Evolutionary conservation across 2,113 vertebrate species (phyloP).

Genomic region (Acanthochromis polyacanthus): DNA sequence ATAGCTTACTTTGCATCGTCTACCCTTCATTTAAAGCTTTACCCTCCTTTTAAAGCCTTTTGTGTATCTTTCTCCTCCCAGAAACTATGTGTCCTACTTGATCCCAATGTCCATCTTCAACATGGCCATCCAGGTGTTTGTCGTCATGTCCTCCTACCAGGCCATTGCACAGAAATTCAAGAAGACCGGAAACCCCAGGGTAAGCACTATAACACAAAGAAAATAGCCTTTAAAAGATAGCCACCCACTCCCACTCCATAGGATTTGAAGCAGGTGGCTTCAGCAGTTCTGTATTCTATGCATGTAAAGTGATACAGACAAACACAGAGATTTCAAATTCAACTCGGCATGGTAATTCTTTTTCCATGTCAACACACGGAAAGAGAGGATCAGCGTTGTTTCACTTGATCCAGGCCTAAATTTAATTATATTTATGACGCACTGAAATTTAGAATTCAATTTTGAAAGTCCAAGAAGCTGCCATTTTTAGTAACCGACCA

Average conservation of each 20-base stretch:
- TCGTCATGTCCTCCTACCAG: slow-evolving; percentile 90
- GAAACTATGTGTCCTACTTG: slow-evolving; percentile 93
- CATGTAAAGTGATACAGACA: not conserved
- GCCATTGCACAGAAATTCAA: slow-evolving; percentile 92
- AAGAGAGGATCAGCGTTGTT: not conserved
- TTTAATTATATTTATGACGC: not conserved
- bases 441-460: not conserved
- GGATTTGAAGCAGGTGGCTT: not conserved
- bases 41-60: not conserved
- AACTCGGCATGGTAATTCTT: not conserved
- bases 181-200: slow-evolving; percentile 88
- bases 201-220: slow-evolving; percentile 64
- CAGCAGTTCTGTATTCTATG: not conserved
- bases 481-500: not conserved
- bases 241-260: not conserved
- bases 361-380: not conserved
- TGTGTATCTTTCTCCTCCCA: slow-evolving; percentile 62
- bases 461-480: not conserved
- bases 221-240: not conserved
- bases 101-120: slow-evolving; percentile 92
- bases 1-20: not conserved
- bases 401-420: not conserved
- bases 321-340: not conserved
- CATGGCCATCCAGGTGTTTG: slow-evolving; percentile 90
- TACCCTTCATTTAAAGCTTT: not conserved